These are phyloP conservation scores for Spizaetus ornatus DNA, from an alignment of 2,113 vertebrate genomes.

Conservation along the genomic window DNA sequence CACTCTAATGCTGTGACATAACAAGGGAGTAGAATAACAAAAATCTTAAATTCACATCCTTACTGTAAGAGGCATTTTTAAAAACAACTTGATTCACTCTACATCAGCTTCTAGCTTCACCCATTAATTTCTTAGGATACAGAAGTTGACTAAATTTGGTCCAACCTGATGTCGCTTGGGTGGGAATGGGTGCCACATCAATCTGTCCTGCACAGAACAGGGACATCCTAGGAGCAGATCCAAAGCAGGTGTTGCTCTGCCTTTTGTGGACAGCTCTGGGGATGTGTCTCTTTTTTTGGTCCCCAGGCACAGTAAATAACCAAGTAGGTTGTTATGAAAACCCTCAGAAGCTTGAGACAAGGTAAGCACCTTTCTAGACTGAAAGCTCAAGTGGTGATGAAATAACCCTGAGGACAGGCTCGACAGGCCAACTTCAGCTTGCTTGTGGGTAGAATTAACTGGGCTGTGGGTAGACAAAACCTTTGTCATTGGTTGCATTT, in stretches of 20 bases:
- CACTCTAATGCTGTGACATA: background rate
- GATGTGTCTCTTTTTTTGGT: background rate
- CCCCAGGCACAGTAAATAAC: background rate
- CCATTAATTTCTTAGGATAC: background rate
- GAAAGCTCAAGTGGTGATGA: background rate
- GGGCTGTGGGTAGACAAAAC: background rate
- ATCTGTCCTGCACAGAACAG: background rate
- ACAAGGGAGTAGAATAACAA: background rate
- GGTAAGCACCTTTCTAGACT: background rate
- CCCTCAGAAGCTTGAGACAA: background rate
- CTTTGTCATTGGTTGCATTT: rapidly evolving
- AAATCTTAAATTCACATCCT: background rate
- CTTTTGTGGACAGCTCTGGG: background rate
- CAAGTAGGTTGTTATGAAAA: background rate
- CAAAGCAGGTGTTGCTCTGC: background rate
- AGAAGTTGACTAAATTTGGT: background rate
- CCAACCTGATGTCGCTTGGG: background rate
- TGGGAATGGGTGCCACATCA: background rate
- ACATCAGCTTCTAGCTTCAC: background rate
- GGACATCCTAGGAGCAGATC: background rate
- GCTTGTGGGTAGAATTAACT: background rate
- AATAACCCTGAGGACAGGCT: background rate
- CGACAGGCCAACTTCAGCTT: background rate
- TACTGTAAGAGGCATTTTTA: background rate
- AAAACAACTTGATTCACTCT: background rate